These are phyloP conservation scores for Physeter macrocephalus DNA, from an alignment of 2,113 vertebrate species.

Conservation along the genomic window DNA sequence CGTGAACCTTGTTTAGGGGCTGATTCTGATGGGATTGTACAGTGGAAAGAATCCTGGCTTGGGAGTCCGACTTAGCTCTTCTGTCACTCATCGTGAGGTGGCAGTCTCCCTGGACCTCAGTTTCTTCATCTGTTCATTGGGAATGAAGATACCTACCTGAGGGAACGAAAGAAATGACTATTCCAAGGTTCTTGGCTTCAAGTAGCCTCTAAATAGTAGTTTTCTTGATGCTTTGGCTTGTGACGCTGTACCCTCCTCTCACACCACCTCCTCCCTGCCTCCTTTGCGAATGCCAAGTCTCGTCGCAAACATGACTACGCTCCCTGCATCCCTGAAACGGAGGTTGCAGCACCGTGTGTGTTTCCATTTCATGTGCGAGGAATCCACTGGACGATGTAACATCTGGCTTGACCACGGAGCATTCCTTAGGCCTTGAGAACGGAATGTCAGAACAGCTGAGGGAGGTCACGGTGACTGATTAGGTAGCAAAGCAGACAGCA, in stretches of 20 bases:
- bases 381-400: not conserved
- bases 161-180: not conserved
- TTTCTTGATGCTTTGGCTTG: not conserved
- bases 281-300: not conserved
- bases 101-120: not conserved
- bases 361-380: not conserved
- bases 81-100: not conserved
- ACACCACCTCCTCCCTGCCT: not conserved
- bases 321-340: not conserved
- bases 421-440: slow-evolving; percentile 23
- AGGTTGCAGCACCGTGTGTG: rapidly evolving
- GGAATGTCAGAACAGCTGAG: slow-evolving; percentile 18
- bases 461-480: slow-evolving; percentile 12
- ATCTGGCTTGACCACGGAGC: not conserved
- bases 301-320: not conserved
- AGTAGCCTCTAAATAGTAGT: not conserved
- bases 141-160: not conserved
- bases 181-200: not conserved
- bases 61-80: not conserved
- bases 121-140: not conserved
- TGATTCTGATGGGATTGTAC: not conserved
- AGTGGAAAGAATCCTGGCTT: not conserved
- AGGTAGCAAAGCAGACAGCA: not conserved
- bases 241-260: too few species aligned
- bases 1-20: slow-evolving; percentile 41